A percentile compares a stretch with the other conserved stretches of the same genome.
Conservation (phyloP, 2,113 vertebrate species). For the Centropus bengalensis region DNA sequence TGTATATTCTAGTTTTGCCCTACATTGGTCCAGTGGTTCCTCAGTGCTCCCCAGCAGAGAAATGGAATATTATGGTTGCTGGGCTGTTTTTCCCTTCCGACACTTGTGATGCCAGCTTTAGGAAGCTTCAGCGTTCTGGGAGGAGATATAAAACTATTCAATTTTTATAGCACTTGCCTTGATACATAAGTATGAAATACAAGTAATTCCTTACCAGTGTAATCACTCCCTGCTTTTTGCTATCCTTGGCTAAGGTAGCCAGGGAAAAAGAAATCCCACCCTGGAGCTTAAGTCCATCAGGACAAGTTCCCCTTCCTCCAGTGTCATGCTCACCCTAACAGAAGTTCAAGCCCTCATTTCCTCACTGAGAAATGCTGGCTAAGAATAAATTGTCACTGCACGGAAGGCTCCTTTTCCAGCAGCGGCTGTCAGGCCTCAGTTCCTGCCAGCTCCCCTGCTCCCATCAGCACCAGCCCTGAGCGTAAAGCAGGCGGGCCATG, state of each 20-base stretch:
- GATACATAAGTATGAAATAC: neutral
- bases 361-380: neutral
- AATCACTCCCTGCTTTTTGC: neutral
- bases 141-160: neutral
- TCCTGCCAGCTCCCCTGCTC: rapidly evolving
- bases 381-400: rapidly evolving
- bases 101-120: neutral
- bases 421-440: too few relatives aligned
- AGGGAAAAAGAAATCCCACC: rapidly evolving
- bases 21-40: neutral
- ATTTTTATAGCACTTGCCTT: neutral
- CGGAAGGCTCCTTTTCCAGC: rapidly evolving
- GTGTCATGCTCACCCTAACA: rapidly evolving
- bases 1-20: neutral
- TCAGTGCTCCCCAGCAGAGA: neutral
- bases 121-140: neutral
- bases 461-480: neutral
- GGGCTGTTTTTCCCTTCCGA: neutral
- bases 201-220: neutral
- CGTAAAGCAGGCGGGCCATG: neutral
- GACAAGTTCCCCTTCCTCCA: neutral
- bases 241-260: neutral
- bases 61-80: rapidly evolving
- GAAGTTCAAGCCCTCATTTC: neutral
- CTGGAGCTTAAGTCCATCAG: neutral